Conservation (phyloP, 1,140 invertebrate genomes). For the Luehdorfia chinensis region DNA sequence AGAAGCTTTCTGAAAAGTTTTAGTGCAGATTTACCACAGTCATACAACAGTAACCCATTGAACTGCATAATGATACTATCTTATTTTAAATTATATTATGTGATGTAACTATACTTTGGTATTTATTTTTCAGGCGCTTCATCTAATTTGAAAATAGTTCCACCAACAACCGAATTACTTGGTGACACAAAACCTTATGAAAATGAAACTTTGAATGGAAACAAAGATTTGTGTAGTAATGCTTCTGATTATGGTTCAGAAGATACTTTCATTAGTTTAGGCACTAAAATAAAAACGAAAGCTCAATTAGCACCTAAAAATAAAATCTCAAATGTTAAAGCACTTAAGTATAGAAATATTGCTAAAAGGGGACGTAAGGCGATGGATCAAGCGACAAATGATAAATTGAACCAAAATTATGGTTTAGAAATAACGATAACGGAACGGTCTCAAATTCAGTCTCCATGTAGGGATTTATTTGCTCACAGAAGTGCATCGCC, state of each 20-base stretch:
- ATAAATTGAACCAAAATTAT: constrained; percentile 38
- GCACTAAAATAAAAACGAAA: constrained; percentile 75
- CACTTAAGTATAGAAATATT: constrained; percentile 54
- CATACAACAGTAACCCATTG: constrained; percentile 51
- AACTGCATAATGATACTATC: too few species aligned
- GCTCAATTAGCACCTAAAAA: constrained; percentile 56
- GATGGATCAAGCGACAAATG: constrained; percentile 33
- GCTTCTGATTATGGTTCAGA: constrained; percentile 72
- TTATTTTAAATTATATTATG: too few species aligned
- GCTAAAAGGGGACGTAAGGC: constrained; percentile 41
- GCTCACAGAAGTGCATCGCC: constrained; percentile 38
- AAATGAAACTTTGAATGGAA: constrained; percentile 24
- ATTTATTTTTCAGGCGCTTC: constrained; percentile 43
- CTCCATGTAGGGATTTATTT: constrained; percentile 38
- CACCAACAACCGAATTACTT: constrained; percentile 56
- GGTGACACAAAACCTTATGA: constrained; percentile 33
- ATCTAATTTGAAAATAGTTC: constrained; percentile 44
- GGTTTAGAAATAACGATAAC: constrained; percentile 61
- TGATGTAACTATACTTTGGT: constrained; percentile 15
- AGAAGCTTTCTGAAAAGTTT: constrained; percentile 58
- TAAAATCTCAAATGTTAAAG: constrained; percentile 43
- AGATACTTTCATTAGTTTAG: constrained; percentile 72
- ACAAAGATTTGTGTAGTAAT: constrained; percentile 64
- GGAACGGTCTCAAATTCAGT: constrained; percentile 40
- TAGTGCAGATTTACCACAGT: constrained; percentile 55